Evolutionary conservation across 64 coral and sea anemone species (phyloP), one percentile per base, ranked within the genome.

Genomic region (Orbicella faveolata): DNA sequence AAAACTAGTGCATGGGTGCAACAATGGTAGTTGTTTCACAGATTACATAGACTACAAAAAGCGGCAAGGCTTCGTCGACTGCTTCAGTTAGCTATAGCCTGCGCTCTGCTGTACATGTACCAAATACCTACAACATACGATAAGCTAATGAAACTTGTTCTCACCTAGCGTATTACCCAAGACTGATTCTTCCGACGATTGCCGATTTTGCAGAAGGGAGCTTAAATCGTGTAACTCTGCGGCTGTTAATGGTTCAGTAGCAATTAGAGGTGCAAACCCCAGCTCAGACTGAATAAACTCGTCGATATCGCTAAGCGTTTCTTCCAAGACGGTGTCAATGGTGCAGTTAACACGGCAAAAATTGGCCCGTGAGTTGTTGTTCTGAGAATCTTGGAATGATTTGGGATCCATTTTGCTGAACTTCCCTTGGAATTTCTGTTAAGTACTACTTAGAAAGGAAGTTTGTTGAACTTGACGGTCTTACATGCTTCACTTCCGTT

Each of bases 281-380:
- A 85, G 64, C 37, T 85, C 65, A 26, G 82, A 85, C 35, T 72
- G 64, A 73, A 85, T 85, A 30, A 72, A 85, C 65, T 85, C 82
- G 39, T 85, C 82, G 20, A 85, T 85, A 70, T 70, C 67, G 67
- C 67, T 70, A 11, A 70, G 67, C 9, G 21, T 70, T 5, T 70
- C 67, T n/a, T 70, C 67, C 67, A 70, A 70, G 67, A 26, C 25
- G 21, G 20, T 25, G n/a, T 70, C 67, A 26, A 70, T 70, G 1
- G 21, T 70, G 21, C 67, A 26, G 25, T 25, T 26, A n/a, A 70
- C 9, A n/a, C 30, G 21, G n/a, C 6, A 70, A 70, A 70, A 33
- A 23, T n/a, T 23, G 9, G n/a, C 25, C 1, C 11, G 21, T 25
- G 1, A 11, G 67, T 70, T 70, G 67, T 70, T 70, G 67, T 70